Conservation (phyloP, 2,113 vertebrate genomes). For the Crotalus helleri region DNA sequence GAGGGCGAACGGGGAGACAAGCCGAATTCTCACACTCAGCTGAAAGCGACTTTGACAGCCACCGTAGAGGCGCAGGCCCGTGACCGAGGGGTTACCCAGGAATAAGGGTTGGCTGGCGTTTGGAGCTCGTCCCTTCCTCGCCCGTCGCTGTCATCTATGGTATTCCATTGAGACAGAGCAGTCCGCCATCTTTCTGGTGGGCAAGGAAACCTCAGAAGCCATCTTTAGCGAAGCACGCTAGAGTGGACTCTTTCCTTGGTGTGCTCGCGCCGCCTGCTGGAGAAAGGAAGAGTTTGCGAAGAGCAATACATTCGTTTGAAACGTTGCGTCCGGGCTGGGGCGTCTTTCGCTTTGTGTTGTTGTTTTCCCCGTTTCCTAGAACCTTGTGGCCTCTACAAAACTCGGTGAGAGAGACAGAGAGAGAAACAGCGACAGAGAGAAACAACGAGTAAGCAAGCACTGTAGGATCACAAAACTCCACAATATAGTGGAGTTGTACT, state of each 20-base stretch:
- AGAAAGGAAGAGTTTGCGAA: not conserved
- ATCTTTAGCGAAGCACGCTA: not conserved
- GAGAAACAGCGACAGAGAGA: not conserved
- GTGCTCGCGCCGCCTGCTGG: not conserved
- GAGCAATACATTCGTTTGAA: not conserved
- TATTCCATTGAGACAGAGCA: not conserved
- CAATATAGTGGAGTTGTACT: too few species aligned
- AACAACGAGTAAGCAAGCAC: not conserved
- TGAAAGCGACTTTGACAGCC: not conserved
- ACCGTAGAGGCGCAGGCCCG: not conserved
- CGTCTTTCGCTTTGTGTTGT: not conserved
- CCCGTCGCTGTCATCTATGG: not conserved
- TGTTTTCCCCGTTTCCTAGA: not conserved
- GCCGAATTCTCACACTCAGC: not conserved
- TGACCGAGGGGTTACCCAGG: not conserved
- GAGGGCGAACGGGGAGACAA: not conserved
- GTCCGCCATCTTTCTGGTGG: not conserved
- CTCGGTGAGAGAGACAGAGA: not conserved
- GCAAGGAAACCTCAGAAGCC: not conserved
- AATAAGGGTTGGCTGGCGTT: not conserved
- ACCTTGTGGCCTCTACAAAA: not conserved
- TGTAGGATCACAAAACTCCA: not conserved
- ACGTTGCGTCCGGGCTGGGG: not conserved
- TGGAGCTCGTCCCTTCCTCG: not conserved
- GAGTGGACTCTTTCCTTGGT: fast-evolving